Base-by-base conservation (phyloP, 2,113 vertebrate species). In the Sialia sialis region DNA sequence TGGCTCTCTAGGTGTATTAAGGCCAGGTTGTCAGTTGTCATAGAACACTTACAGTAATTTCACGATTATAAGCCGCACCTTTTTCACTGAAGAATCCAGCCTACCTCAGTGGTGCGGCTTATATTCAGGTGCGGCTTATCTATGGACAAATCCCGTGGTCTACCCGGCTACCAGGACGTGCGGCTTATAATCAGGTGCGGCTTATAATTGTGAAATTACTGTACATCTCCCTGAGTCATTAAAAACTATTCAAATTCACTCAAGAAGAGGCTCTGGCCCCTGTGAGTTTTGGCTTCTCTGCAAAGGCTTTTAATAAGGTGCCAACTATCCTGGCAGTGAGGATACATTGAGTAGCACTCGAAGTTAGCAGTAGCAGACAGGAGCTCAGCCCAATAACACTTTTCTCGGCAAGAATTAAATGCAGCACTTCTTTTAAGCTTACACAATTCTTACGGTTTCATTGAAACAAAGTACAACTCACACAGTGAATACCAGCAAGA, bases 301-400 rank as follows among this genome's bases (percentile, higher is more conserved):
- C 72, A 95, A 88, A 95, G 72, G 72, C 85, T 93, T 96, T 94
- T 92, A 93, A 70, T 52, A 74, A 90, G 84, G 59, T 22, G 39
- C 79, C 92, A 93, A 56, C 64, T 94, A 68, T 74, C 39, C 90
- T 93, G 93, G 85, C 82, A 95, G 36, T 7, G 48, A 90, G 56
- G 64, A 83, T 63, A 48, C 36, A 90, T 6, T 64, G 55, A 90
- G 82, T 6, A 92, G 79, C 0, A 3, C 87, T 86, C 68, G 38
- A 84, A 90, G 81, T 83, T 51, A 94, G 72, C 79, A 88, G 82
- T 30, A 95, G 90, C 92, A 88, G 64, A 86, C 85, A 95, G 89
- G 84, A 93, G 78, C 51, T 80, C 55, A 88, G 85, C 64, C 82
- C 82, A 93, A 3, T n/a, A 88, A 77, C 29, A 60, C 77, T 86